A percentile compares a stretch with the other conserved stretches of the same genome.
Evolutionary conservation across 2,888 invertebrate species (phyloP).

Genomic region (Melitaea athalia): DNA sequence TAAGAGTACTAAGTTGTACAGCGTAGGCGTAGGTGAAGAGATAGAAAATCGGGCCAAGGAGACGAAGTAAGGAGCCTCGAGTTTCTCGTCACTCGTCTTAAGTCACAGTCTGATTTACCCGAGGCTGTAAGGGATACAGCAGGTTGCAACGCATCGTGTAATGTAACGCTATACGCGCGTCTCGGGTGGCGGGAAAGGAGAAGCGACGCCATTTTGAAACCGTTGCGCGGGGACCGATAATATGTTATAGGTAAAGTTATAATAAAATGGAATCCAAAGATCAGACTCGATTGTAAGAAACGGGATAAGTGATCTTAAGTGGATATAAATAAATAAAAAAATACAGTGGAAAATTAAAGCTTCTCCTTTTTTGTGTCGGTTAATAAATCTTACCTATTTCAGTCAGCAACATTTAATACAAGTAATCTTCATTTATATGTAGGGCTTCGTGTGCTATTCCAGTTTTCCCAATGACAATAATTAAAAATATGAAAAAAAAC

Average conservation of each 20-base stretch:
- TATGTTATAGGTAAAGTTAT: too few species aligned
- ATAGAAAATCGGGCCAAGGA: constrained; percentile 7
- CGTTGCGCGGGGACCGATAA: constrained; percentile 5
- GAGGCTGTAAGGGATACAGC: constrained; percentile 30
- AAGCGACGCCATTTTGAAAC: constrained; percentile 10
- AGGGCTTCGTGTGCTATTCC: too few species aligned
- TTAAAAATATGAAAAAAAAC: too few species aligned
- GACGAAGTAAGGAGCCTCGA: constrained; percentile 14
- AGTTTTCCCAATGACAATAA: too few species aligned
- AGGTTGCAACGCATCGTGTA: constrained; percentile 21
- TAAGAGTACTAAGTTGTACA: neutral
- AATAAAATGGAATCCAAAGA: neutral
- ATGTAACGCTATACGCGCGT: constrained; percentile 18
- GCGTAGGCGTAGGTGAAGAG: too few species aligned
- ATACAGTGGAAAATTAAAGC: too few species aligned
- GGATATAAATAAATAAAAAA: too few species aligned
- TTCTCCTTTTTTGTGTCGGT: too few species aligned
- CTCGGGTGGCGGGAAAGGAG: constrained; percentile 12
- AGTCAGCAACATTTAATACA: too few species aligned
- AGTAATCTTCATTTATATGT: too few species aligned
- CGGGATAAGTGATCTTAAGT: too few species aligned
- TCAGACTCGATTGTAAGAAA: neutral
- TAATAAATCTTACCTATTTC: too few species aligned
- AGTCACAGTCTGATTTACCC: constrained; percentile 37
- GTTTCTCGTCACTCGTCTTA: constrained; percentile 29